Evolutionary conservation across 2,888 invertebrate species (phyloP).

Genomic region (Temnothorax ravouxi): DNA sequence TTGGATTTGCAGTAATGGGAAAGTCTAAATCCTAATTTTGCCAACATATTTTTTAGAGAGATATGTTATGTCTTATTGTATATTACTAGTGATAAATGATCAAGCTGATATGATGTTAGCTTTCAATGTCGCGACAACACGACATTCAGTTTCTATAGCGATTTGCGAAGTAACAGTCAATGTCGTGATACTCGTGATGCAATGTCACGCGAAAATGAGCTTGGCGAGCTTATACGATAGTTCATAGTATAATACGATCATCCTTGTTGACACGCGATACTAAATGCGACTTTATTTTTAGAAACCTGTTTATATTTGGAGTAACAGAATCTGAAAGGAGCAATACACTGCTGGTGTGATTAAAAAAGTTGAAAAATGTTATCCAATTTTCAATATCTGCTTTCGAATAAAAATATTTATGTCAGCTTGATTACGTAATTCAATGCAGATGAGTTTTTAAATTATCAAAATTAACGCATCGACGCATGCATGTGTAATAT

Average conservation of each 20-base stretch:
- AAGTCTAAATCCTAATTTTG: not conserved
- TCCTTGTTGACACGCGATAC: conserved; percentile 30
- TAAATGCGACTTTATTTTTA: conserved; percentile 47
- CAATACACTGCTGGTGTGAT: not conserved
- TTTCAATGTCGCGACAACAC: conserved; percentile 32
- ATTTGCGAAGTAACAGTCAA: conserved; percentile 35
- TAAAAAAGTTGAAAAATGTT: not conserved
- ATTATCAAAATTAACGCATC: conserved; percentile 11
- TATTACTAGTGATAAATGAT: not conserved
- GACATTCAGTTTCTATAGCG: conserved; percentile 48
- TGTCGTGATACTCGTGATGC: conserved; percentile 38
- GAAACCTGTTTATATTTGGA: conserved; percentile 19
- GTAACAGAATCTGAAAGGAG: not conserved
- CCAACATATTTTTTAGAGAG: not conserved
- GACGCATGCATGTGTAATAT: too few species aligned
- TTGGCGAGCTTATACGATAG: not conserved
- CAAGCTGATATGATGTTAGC: not conserved
- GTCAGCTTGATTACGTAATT: not conserved
- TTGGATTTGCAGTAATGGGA: too few species aligned
- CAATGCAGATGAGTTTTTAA: not conserved
- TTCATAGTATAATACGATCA: not conserved
- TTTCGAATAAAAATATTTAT: conserved; percentile 4
- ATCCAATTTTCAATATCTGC: not conserved
- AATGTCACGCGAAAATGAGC: conserved; percentile 46
- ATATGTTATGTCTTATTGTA: not conserved